phyloP scores from a whole-genome alignment of 64 coral and sea anemone genomes.

The Porites australiensis region DNA sequence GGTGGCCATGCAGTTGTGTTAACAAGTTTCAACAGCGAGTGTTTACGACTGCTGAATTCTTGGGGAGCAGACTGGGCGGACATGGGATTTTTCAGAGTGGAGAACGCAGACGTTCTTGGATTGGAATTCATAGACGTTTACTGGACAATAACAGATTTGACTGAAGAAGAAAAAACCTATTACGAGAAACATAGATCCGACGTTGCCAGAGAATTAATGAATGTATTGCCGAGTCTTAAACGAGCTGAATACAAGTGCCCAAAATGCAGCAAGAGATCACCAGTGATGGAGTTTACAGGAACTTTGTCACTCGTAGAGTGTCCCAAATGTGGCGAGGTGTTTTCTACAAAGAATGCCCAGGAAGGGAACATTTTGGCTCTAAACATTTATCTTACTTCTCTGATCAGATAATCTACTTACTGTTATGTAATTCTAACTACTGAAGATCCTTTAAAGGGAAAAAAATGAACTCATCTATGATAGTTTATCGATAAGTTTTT shows the following conservation, averaged over 20 bases:
- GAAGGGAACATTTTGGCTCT: constrained; percentile 6
- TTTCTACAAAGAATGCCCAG: background rate
- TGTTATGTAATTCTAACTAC: no score
- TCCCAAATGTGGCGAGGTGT: background rate
- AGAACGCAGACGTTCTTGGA: constrained; percentile 45
- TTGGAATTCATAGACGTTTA: constrained; percentile 20
- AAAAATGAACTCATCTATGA: no score
- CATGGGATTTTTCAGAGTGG: constrained; percentile 21
- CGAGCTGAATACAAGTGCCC: background rate
- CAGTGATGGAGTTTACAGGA: background rate
- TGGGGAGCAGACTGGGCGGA: background rate
- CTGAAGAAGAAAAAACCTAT: background rate
- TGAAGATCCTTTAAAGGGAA: no score
- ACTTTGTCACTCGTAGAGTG: background rate
- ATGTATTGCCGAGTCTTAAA: background rate
- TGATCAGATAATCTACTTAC: no score
- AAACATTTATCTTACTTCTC: background rate
- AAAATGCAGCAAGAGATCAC: background rate
- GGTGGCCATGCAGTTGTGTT: constrained; percentile 26
- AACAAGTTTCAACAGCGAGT: constrained; percentile 42
- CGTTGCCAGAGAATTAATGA: background rate
- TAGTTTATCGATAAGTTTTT: no score
- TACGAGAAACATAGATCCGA: background rate
- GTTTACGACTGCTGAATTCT: constrained; percentile 47
- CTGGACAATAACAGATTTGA: constrained; percentile 12